These are phyloP conservation scores for Pomatorhinus ruficollis DNA, from an alignment of 2,113 vertebrate genomes.

Conservation along the genomic window DNA sequence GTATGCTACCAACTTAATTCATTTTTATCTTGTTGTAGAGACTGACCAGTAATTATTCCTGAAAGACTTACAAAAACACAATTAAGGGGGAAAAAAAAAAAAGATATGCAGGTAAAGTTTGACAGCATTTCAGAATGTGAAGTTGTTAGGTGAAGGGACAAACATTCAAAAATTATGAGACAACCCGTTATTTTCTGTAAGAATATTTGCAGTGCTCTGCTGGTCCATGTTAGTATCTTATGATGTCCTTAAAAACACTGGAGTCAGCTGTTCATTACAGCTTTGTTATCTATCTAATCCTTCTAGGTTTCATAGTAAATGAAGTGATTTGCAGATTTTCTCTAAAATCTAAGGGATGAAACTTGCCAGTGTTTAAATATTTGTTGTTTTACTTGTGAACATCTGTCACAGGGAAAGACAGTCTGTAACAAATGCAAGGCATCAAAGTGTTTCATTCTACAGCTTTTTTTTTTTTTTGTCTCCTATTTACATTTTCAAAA, in stretches of 20 bases:
- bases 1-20: background rate
- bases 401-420: background rate
- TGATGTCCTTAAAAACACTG: background rate
- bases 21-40: background rate
- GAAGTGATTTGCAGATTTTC: background rate
- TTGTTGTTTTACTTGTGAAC: background rate
- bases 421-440: background rate
- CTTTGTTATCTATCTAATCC: background rate
- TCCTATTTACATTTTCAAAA: background rate
- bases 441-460: background rate
- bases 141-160: background rate
- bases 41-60: background rate
- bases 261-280: background rate
- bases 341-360: background rate
- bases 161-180: background rate
- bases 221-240: background rate
- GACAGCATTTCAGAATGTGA: background rate
- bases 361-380: background rate
- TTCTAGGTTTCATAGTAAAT: background rate
- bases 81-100: no score
- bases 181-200: slow-evolving; percentile 2
- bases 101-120: background rate
- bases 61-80: background rate
- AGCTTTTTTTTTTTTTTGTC: background rate
- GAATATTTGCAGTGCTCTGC: background rate